Percentiles rank a stretch among this genome's conserved stretches.
phyloP scores from a whole-genome alignment of 2,888 invertebrate genomes.

The Bimastos eiseni region DNA sequence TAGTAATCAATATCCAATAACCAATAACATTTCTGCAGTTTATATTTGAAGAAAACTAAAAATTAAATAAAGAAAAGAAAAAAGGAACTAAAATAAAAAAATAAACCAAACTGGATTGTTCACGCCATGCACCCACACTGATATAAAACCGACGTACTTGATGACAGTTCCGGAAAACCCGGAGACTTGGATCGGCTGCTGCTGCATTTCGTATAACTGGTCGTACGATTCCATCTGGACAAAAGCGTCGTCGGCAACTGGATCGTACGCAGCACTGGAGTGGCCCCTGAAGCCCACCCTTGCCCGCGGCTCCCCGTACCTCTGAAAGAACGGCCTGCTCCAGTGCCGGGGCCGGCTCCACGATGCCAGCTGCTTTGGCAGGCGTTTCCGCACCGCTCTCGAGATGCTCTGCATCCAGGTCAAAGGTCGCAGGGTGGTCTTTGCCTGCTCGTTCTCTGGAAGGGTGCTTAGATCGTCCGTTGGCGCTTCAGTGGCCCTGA shows the following conservation, averaged over 20 bases:
- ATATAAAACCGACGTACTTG: background rate
- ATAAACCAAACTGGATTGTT: no score
- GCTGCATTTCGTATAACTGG: background rate
- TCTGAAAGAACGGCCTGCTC: background rate
- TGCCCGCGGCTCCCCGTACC: background rate
- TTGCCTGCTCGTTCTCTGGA: background rate
- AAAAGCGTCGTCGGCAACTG: background rate
- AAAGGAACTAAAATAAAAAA: background rate
- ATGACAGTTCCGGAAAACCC: conserved; percentile 6
- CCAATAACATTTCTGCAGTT: no score
- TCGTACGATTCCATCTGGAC: background rate
- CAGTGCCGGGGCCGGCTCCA: background rate
- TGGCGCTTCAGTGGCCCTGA: background rate
- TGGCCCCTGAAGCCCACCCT: background rate
- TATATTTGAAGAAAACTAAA: no score
- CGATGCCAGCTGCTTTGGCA: background rate
- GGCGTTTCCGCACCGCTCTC: conserved; percentile 1
- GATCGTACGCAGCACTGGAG: background rate
- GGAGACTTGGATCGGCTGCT: conserved; percentile 17
- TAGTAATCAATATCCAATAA: no score
- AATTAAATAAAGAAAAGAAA: no score
- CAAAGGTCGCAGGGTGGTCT: background rate
- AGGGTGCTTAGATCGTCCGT: background rate
- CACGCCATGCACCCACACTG: background rate
- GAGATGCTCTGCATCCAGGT: background rate